Evolutionary conservation across 2,888 invertebrate genomes (phyloP).

Genomic region (Orthosia cruda): DNA sequence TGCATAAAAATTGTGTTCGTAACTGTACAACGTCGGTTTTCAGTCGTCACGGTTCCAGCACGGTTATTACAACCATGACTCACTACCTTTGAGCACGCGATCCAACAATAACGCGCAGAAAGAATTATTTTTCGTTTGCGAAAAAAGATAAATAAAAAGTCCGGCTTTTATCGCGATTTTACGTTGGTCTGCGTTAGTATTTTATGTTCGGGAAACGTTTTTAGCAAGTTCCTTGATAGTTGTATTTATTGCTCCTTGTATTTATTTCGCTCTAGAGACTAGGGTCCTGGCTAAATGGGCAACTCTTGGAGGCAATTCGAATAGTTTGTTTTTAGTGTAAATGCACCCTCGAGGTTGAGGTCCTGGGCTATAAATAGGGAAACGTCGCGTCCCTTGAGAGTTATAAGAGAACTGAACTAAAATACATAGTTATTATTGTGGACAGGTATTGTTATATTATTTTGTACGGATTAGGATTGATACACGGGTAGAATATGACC

Average conservation of each 20-base stretch:
- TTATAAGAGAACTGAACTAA: background rate
- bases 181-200: slow-evolving; percentile 28
- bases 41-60: slow-evolving; percentile 64
- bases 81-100: slow-evolving; percentile 75
- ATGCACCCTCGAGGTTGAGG: slow-evolving; percentile 35
- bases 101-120: slow-evolving; percentile 69
- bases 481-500: too few species aligned
- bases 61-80: slow-evolving; percentile 72
- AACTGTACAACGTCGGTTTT: slow-evolving; percentile 43
- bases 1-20: background rate
- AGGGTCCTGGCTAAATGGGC: slow-evolving; percentile 35
- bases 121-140: slow-evolving; percentile 65
- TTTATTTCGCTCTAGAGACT: slow-evolving; percentile 50
- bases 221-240: slow-evolving; percentile 28
- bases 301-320: slow-evolving; percentile 35
- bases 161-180: slow-evolving; percentile 57
- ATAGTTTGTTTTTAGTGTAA: slow-evolving; percentile 53
- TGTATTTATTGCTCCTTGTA: slow-evolving; percentile 37
- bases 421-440: background rate
- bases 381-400: background rate
- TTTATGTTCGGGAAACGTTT: slow-evolving; percentile 52
- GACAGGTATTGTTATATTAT: background rate
- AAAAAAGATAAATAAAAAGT: slow-evolving; percentile 56
- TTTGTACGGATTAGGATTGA: too few species aligned
- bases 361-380: background rate